phyloP scores from a whole-genome alignment of 2,888 invertebrate genomes.

The Eurytoma californica region DNA sequence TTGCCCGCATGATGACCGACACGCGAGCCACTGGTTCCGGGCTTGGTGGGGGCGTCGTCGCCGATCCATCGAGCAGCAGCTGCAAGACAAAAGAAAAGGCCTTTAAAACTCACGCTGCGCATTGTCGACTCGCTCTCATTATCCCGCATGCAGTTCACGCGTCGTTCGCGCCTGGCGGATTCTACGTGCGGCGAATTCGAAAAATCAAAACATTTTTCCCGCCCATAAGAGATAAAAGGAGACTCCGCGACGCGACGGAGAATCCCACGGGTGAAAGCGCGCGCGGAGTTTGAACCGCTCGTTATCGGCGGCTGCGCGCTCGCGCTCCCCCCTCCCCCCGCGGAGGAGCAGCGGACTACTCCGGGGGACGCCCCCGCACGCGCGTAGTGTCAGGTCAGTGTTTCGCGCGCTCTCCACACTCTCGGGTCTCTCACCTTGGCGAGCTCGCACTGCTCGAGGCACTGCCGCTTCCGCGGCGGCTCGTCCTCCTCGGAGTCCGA shows the following conservation, averaged over 20 bases:
- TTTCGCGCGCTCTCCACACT: background rate
- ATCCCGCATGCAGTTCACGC: too few species aligned
- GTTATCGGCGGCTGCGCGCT: background rate
- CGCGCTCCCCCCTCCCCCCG: too few species aligned
- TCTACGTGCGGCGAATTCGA: background rate
- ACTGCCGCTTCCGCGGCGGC: constrained; percentile 75
- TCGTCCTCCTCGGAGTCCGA: constrained; percentile 89
- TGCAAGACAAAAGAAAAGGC: constrained; percentile 55
- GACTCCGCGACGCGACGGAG: too few species aligned
- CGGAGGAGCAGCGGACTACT: too few species aligned
- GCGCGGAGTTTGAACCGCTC: background rate
- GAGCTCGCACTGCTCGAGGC: constrained; percentile 77
- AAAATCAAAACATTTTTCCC: background rate
- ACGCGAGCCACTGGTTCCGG: constrained; percentile 71
- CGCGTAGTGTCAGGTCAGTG: background rate
- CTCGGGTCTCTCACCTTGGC: constrained; percentile 72
- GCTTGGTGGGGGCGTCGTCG: constrained; percentile 76
- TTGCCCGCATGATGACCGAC: constrained; percentile 91
- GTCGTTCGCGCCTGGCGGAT: too few species aligned
- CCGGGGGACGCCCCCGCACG: too few species aligned
- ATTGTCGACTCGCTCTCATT: too few species aligned
- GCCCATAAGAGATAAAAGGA: background rate
- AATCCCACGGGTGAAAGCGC: too few species aligned
- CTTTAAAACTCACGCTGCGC: background rate
- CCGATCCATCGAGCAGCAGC: constrained; percentile 75